These are phyloP conservation scores for Eurytoma adleriae DNA, from an alignment of 2,888 invertebrate species.

Conservation along the genomic window DNA sequence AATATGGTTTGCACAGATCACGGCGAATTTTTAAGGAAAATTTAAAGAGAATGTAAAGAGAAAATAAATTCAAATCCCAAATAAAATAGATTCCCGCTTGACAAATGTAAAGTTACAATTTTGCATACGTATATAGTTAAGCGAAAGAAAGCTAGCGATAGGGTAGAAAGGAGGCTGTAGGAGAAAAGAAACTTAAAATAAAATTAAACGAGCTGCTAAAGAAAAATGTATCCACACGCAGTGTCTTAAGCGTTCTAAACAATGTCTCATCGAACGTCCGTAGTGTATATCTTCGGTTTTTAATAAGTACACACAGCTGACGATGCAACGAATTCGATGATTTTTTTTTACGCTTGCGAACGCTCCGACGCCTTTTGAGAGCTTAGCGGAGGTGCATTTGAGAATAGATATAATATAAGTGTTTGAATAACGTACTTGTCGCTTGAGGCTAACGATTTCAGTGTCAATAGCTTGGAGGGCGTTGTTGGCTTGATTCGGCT, in stretches of 20 bases:
- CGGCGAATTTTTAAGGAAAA: not conserved
- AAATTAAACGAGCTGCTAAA: slow-evolving; percentile 17
- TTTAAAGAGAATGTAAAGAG: not conserved
- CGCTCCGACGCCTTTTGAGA: not conserved
- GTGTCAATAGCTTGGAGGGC: slow-evolving; percentile 95
- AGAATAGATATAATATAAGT: slow-evolving; percentile 21
- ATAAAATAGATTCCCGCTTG: too few species aligned
- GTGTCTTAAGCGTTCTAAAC: slow-evolving; percentile 31
- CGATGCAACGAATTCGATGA: not conserved
- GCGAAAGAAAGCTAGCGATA: not conserved
- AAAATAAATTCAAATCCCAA: not conserved
- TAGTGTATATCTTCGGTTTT: slow-evolving; percentile 1
- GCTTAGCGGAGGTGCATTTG: not conserved
- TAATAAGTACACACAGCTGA: not conserved
- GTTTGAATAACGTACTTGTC: slow-evolving; percentile 88
- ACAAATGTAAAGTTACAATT: too few species aligned
- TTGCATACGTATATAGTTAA: too few species aligned
- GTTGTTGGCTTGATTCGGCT: slow-evolving; percentile 81
- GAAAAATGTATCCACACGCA: slow-evolving; percentile 75
- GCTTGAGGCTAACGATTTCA: slow-evolving; percentile 94
- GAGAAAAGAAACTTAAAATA: not conserved
- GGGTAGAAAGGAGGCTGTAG: not conserved
- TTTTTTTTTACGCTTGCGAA: not conserved
- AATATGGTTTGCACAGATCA: not conserved
- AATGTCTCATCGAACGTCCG: slow-evolving; percentile 27